phyloP scores from a whole-genome alignment of 2,888 invertebrate genomes.

The Octodonta nipae region DNA sequence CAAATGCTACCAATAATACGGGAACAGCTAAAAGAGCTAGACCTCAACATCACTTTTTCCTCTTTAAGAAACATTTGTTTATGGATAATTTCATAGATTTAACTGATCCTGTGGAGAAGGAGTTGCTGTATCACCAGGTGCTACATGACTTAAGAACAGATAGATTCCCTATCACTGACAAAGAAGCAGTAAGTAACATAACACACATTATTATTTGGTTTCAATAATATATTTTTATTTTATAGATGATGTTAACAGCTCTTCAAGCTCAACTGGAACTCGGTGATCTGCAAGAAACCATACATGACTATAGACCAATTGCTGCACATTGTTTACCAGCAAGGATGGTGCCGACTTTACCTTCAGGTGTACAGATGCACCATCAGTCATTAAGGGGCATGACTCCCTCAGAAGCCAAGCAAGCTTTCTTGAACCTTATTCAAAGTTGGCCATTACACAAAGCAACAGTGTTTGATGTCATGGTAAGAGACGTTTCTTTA shows the following conservation, averaged over 20 bases:
- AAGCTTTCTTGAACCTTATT: slow-evolving; percentile 82
- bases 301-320: slow-evolving; percentile 51
- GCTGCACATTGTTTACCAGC: slow-evolving; percentile 74
- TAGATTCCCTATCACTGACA: slow-evolving; percentile 81
- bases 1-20: slow-evolving; percentile 24
- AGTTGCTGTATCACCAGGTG: slow-evolving; percentile 85
- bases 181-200: slow-evolving; percentile 71
- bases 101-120: slow-evolving; percentile 80
- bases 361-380: slow-evolving; percentile 75
- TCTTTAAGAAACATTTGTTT: slow-evolving; percentile 73
- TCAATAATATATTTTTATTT: slow-evolving; percentile 14
- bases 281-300: slow-evolving; percentile 60
- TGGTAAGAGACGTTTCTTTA: slow-evolving; percentile 44
- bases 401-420: slow-evolving; percentile 74
- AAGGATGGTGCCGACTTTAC: slow-evolving; percentile 62
- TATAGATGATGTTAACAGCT: slow-evolving; percentile 81
- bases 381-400: slow-evolving; percentile 83
- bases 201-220: neutral
- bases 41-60: slow-evolving; percentile 51
- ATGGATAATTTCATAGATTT: slow-evolving; percentile 66
- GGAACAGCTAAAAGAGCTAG: slow-evolving; percentile 30
- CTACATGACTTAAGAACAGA: slow-evolving; percentile 81
- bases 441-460: slow-evolving; percentile 87
- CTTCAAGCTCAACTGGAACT: slow-evolving; percentile 85
- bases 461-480: slow-evolving; percentile 88